These are phyloP conservation scores for Sinocyclocheilus rhinocerous DNA, from an alignment of 2,113 vertebrate genomes.

Conservation along the genomic window DNA sequence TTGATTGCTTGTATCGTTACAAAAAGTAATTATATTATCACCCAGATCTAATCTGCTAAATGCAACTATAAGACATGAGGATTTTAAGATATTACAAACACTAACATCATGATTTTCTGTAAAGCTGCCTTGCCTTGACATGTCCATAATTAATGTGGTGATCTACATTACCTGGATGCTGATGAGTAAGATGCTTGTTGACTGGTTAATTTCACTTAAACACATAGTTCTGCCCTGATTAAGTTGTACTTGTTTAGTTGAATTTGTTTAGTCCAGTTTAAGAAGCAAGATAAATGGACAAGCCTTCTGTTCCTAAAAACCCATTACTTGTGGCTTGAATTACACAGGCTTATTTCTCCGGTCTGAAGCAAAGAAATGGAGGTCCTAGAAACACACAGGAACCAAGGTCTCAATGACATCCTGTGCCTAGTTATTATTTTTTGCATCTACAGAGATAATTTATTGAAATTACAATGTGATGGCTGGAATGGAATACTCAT, in stretches of 20 bases:
- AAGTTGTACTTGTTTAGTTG: not conserved
- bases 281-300: not conserved
- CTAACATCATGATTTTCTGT: not conserved
- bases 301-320: not conserved
- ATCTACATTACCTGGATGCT: not conserved
- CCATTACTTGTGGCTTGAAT: not conserved
- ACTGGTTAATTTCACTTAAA: not conserved
- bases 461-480: slow-evolving; percentile 64
- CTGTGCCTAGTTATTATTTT: slow-evolving; percentile 68
- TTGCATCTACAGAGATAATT: slow-evolving; percentile 69
- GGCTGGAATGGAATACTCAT: slow-evolving; percentile 59
- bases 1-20: not conserved
- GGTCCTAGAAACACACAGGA: not conserved
- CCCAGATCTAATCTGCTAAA: not conserved
- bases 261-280: not conserved
- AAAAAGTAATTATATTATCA: not conserved
- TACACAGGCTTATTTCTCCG: not conserved
- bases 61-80: not conserved
- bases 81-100: not conserved
- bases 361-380: not conserved
- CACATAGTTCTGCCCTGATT: not conserved
- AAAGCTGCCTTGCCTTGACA: not conserved
- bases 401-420: slow-evolving; percentile 59
- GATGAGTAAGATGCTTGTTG: not conserved
- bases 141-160: not conserved